Evolutionary conservation across 2,113 vertebrate species (phyloP).

Genomic region (Heteronetta atricapilla): DNA sequence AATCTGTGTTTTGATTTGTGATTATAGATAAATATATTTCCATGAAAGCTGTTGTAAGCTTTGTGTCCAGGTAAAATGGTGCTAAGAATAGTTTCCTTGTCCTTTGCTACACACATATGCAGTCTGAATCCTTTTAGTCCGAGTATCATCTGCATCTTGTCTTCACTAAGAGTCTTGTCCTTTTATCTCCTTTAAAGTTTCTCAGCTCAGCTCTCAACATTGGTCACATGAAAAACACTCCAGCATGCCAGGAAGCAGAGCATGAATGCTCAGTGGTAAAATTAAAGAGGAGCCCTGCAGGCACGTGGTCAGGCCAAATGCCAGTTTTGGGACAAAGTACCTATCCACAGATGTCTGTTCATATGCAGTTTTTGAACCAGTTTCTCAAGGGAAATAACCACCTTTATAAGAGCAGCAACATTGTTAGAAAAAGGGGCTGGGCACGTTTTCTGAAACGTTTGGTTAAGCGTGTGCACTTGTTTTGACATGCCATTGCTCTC

Average conservation of each 20-base stretch:
- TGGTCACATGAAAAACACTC: background rate
- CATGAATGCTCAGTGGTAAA: background rate
- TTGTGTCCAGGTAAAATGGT: background rate
- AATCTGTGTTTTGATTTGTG: background rate
- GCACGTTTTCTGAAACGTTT: background rate
- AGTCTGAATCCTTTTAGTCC: background rate
- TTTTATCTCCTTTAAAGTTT: background rate
- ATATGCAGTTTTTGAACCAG: background rate
- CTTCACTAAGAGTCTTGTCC: background rate
- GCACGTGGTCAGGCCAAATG: background rate
- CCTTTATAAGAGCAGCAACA: background rate
- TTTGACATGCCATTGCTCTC: background rate
- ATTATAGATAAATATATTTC: background rate
- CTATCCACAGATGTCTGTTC: background rate
- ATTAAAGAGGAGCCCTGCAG: background rate
- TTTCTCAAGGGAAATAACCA: background rate
- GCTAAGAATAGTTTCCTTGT: background rate
- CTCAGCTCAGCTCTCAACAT: background rate
- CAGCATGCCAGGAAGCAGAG: background rate
- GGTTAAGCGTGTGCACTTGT: background rate
- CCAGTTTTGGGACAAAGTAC: background rate
- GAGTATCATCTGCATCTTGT: background rate
- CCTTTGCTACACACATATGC: background rate
- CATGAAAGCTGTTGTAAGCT: accelerated
- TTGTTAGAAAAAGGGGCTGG: background rate